These are phyloP conservation scores for Encarsia formosa DNA, from an alignment of 2,888 invertebrate species.

Conservation along the genomic window DNA sequence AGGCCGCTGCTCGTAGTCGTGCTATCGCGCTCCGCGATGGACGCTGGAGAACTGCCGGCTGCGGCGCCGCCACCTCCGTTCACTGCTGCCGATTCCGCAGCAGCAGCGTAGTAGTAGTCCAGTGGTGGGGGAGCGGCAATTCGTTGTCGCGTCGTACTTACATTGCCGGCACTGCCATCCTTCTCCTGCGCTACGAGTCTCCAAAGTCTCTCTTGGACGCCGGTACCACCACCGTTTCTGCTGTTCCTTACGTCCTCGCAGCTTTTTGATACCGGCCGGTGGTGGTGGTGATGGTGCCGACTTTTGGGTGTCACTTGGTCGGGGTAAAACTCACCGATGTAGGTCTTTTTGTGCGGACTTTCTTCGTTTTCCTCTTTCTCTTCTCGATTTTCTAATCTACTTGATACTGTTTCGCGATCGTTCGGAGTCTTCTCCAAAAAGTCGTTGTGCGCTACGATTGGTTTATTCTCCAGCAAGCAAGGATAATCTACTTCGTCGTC, in stretches of 20 bases:
- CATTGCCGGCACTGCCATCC: constrained; percentile 27
- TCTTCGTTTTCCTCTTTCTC: not conserved
- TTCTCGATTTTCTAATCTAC: not conserved
- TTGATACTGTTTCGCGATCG: not conserved
- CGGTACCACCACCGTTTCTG: constrained; percentile 18
- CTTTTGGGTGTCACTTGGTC: constrained; percentile 11
- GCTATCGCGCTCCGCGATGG: constrained; percentile 33
- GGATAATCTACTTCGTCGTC: constrained; percentile 47
- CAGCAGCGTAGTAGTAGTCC: too few relatives aligned
- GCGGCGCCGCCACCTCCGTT: constrained; percentile 23
- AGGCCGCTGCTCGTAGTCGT: constrained; percentile 24
- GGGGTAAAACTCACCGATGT: constrained; percentile 37
- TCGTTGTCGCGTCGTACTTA: constrained; percentile 29
- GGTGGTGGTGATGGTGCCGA: not conserved
- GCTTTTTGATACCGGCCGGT: constrained; percentile 6
- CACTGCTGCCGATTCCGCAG: constrained; percentile 16
- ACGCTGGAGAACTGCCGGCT: constrained; percentile 34
- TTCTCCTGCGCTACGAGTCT: constrained; percentile 33
- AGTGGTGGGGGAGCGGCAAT: constrained; percentile 37
- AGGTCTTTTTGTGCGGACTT: constrained; percentile 15
- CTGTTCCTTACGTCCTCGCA: constrained; percentile 11
- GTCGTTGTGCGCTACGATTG: constrained; percentile 35
- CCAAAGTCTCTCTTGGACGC: constrained; percentile 35
- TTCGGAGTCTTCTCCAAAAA: not conserved
- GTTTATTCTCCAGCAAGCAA: constrained; percentile 45